Evolutionary conservation across 2,113 vertebrate species (phyloP).

Genomic region (Tor tambroides): DNA sequence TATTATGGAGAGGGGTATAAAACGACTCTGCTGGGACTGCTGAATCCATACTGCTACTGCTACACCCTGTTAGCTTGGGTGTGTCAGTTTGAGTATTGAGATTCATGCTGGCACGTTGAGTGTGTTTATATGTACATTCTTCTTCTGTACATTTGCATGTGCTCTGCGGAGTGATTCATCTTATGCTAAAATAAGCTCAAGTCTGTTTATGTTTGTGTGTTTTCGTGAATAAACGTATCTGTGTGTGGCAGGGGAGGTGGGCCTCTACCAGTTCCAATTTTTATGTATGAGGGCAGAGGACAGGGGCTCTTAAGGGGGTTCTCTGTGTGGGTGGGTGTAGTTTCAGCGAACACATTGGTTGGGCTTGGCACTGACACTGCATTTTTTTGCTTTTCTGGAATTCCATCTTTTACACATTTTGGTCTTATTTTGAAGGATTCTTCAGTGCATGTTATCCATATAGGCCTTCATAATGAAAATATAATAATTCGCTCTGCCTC

Average conservation of each 20-base stretch:
- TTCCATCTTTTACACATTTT: neutral
- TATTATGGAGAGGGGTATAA: slow-evolving; percentile 33
- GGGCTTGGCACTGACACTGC: neutral
- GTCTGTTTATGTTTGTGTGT: slow-evolving; percentile 52
- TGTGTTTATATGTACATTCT: neutral
- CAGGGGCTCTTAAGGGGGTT: slow-evolving; percentile 62
- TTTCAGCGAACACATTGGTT: neutral
- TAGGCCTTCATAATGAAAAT: neutral
- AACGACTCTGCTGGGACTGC: slow-evolving; percentile 11
- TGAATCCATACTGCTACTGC: slow-evolving; percentile 16
- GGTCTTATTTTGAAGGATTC: neutral
- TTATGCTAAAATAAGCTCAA: slow-evolving; percentile 2
- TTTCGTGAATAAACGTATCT: slow-evolving; percentile 34
- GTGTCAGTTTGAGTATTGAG: neutral
- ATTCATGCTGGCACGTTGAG: neutral
- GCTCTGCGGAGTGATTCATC: slow-evolving; percentile 34
- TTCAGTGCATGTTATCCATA: neutral
- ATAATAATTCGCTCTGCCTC: neutral
- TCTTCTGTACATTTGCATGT: neutral
- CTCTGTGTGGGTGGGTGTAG: slow-evolving; percentile 54
- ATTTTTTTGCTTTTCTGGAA: neutral
- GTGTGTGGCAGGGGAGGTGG: slow-evolving; percentile 53
- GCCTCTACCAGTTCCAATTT: slow-evolving; percentile 69
- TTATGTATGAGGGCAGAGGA: slow-evolving; percentile 73
- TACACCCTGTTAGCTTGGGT: neutral